A percentile compares a stretch with the other conserved stretches of the same genome.
phyloP scores from a whole-genome alignment of 2,113 vertebrate species.

The Indri indri region DNA sequence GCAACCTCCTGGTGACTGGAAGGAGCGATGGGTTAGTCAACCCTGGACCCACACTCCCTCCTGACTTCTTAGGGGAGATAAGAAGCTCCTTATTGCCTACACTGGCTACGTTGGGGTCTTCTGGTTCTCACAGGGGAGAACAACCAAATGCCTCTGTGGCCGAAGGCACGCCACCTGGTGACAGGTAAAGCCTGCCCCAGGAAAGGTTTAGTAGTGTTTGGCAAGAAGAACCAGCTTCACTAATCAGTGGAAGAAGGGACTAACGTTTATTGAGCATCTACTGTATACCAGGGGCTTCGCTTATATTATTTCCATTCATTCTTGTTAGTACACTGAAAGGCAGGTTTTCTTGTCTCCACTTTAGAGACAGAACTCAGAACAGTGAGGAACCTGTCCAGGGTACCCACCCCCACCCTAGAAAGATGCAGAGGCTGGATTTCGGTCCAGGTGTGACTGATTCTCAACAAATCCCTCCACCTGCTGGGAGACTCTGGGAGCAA shows the following conservation, averaged over 20 bases:
- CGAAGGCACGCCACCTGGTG: not conserved
- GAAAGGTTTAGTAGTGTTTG: not conserved
- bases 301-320: not conserved
- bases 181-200: not conserved
- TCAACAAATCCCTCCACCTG: not conserved
- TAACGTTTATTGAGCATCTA: accelerated
- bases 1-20: no score
- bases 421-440: not conserved
- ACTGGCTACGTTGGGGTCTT: not conserved
- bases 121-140: not conserved
- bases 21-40: not conserved
- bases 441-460: not conserved
- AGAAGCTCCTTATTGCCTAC: not conserved
- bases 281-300: no score
- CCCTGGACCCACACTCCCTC: not conserved
- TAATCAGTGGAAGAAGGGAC: not conserved
- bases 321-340: not conserved
- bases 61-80: not conserved
- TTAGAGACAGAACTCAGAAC: not conserved
- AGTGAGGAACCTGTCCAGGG: not conserved
- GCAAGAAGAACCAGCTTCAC: not conserved
- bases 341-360: not conserved
- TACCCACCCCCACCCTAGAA: no score
- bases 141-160: not conserved
- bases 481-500: not conserved